phyloP scores from a whole-genome alignment of 2,888 invertebrate species.

The Papilio gigon region DNA sequence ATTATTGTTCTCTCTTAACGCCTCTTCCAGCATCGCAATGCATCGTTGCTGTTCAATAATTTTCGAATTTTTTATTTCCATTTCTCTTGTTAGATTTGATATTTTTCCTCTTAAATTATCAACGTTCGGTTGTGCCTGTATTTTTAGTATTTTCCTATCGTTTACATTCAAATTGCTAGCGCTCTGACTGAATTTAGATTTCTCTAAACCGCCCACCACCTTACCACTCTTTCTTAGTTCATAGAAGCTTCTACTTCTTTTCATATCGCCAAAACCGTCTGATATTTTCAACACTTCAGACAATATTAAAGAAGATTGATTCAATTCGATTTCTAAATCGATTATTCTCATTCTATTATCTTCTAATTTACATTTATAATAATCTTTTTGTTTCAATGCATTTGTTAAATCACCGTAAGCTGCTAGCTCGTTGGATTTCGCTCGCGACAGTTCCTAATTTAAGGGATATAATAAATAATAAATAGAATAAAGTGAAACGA shows the following conservation, averaged over 20 bases:
- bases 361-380: constrained; percentile 67
- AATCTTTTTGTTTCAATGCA: constrained; percentile 66
- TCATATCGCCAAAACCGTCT: constrained; percentile 65
- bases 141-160: constrained; percentile 55
- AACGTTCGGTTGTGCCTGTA: constrained; percentile 55
- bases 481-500: constrained; percentile 67
- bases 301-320: constrained; percentile 78
- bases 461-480: constrained; percentile 68
- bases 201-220: constrained; percentile 82
- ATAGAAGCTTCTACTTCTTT: constrained; percentile 75
- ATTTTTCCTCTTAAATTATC: constrained; percentile 72
- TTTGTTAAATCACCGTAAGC: constrained; percentile 67
- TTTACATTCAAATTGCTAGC: constrained; percentile 65
- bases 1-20: constrained; percentile 80
- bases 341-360: constrained; percentile 74
- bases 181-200: constrained; percentile 76
- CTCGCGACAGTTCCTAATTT: constrained; percentile 70
- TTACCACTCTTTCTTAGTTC: constrained; percentile 82
- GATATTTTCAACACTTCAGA: constrained; percentile 78
- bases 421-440: constrained; percentile 69
- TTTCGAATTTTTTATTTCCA: constrained; percentile 78
- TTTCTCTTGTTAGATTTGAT: constrained; percentile 72
- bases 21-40: constrained; percentile 79
- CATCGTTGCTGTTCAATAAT: constrained; percentile 81
- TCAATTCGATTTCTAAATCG: constrained; percentile 80